These are phyloP conservation scores for Pseudachorutes palmiensis DNA, from an alignment of 1,140 invertebrate species.

Conservation along the genomic window DNA sequence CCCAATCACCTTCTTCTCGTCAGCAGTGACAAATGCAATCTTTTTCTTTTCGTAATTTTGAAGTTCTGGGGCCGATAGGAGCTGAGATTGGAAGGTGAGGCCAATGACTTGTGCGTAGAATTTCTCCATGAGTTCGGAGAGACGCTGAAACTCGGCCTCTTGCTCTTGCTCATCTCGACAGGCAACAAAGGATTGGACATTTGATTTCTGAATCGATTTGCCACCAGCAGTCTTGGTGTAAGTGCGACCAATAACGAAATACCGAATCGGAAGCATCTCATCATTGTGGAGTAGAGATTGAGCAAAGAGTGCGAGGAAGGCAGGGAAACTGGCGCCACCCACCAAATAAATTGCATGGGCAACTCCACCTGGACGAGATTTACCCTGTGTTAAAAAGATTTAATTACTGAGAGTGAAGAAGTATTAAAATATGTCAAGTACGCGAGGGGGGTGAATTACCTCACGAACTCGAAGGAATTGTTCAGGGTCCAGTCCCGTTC, in stretches of 20 bases:
- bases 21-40: constrained; percentile 7
- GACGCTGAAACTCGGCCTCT: constrained; percentile 22
- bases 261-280: constrained; percentile 19
- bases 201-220: constrained; percentile 12
- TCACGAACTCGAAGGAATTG: constrained; percentile 30
- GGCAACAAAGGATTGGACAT: constrained; percentile 27
- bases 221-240: constrained; percentile 10
- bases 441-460: too few species aligned
- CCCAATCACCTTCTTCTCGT: constrained; percentile 14
- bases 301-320: constrained; percentile 23
- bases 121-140: constrained; percentile 19
- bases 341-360: constrained; percentile 27
- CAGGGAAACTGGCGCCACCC: constrained; percentile 29
- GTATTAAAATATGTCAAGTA: not conserved
- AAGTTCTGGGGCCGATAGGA: constrained; percentile 17
- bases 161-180: constrained; percentile 20
- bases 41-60: constrained; percentile 27
- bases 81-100: constrained; percentile 10
- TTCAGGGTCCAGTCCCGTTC: constrained; percentile 14
- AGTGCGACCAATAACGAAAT: constrained; percentile 30
- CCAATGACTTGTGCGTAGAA: constrained; percentile 27
- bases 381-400: constrained; percentile 3
- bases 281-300: constrained; percentile 20
- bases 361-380: constrained; percentile 1
- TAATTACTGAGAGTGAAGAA: not conserved